Base-by-base conservation (phyloP, 2,113 vertebrate species). In the Climacteris rufus region DNA sequence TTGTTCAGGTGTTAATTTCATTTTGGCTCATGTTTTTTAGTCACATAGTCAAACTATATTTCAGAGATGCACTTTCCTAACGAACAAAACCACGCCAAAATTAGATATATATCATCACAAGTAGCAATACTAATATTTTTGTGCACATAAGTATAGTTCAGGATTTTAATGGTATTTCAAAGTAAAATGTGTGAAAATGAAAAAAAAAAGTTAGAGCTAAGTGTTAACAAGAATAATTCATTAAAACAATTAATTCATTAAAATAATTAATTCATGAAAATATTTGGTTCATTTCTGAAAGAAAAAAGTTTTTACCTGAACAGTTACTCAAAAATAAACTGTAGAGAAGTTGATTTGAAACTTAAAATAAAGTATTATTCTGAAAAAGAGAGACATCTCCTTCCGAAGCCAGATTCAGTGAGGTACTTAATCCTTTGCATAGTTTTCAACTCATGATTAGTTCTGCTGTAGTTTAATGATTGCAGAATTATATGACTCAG, bases 1-100 rank as follows among this genome's bases (percentile, higher is more conserved):
- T 92, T 89, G 11, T 71, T 94, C 57, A 68, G 90, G 82, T 96
- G 84, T 76, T 94, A 80, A 90, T 52, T 83, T 89, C 20, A 37
- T 69, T 90, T 89, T 80, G 37, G 13, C 20, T 92, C 59, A 45
- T 52, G 27, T 45, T 75, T 86, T 88, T 71, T 63, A 86, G 37
- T 78, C 2, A 2, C 8, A 10, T 40, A 93, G n/a, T 74, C 18
- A 76, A 83, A 49, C 12, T 64, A 61, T 6, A 4, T 60, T 83
- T 90, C 66, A 64, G 60, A 90, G 27, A 86, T 47, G 2, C 2
- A 61, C 19, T 60, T 89, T 60, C 33, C 63, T 44, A 89, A 79
- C 22, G 4, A 84, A 63, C 7, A 59, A 56, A 56, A 77, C 14
- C 2, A 0, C 1, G 4, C 16, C 9, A 21, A 47, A 37, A 15